Evolutionary conservation across 2,113 vertebrate genomes (phyloP).

Genomic region (Collichthys lucidus): DNA sequence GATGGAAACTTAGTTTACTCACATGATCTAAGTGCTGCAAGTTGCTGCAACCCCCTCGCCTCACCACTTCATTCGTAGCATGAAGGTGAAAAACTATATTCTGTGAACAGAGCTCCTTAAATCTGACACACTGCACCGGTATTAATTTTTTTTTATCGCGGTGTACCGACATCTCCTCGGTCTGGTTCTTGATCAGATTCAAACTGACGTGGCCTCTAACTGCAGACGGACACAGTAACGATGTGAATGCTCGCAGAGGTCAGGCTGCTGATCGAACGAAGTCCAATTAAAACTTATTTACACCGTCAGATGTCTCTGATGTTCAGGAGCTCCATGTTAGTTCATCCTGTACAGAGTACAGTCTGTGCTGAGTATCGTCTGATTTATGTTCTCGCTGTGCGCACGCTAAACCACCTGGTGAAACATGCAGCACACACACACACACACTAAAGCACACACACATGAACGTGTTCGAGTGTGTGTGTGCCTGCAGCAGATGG

Average conservation of each 20-base stretch:
- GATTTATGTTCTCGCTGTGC: neutral
- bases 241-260: neutral
- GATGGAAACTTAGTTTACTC: too few relatives aligned
- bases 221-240: neutral
- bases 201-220: neutral
- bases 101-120: too few relatives aligned
- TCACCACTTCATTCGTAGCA: too few relatives aligned
- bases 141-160: too few relatives aligned
- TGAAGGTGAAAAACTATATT: too few relatives aligned
- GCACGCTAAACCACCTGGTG: neutral
- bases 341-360: neutral
- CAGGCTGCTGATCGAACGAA: neutral
- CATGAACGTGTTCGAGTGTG: neutral
- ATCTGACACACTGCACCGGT: too few relatives aligned
- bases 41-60: too few relatives aligned
- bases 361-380: neutral
- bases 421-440: neutral
- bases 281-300: conserved; percentile 3
- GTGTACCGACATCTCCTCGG: neutral
- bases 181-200: neutral
- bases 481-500: conserved; percentile 25
- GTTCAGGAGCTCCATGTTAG: neutral
- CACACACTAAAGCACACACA: conserved; percentile 3
- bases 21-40: too few relatives aligned
- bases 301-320: neutral